Conservation (phyloP, 2,888 invertebrate genomes). For the Heliconius aoede region DNA sequence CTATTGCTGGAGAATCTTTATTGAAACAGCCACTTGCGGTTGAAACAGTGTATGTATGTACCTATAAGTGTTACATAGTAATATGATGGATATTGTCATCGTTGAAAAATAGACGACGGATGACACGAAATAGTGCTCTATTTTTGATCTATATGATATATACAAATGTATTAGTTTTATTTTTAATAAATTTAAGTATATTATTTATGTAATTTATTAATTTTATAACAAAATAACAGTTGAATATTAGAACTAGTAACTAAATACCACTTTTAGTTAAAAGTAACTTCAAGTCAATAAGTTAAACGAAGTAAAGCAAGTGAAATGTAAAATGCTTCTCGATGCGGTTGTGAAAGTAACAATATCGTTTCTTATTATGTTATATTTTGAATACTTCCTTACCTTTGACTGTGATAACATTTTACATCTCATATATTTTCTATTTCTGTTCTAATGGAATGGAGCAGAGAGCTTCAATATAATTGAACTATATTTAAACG, state of each 20-base stretch:
- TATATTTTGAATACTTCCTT: background rate
- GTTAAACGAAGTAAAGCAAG: background rate
- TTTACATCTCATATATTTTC: background rate
- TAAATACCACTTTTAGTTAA: too few relatives aligned
- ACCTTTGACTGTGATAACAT: background rate
- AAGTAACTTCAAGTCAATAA: too few relatives aligned
- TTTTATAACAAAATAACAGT: too few relatives aligned
- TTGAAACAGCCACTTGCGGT: constrained; percentile 12
- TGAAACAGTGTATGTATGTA: background rate
- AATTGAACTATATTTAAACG: too few relatives aligned
- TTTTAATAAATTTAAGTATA: too few relatives aligned
- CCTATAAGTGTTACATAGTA: constrained; percentile 2
- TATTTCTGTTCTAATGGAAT: background rate
- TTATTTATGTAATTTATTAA: too few relatives aligned
- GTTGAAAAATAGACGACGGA: background rate
- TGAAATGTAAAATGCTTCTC: background rate
- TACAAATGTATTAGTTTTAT: too few relatives aligned
- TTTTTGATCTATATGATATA: background rate
- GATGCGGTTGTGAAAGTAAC: constrained; percentile 1
- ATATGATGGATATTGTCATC: background rate
- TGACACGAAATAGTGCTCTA: background rate
- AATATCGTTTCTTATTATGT: background rate
- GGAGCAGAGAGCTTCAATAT: background rate
- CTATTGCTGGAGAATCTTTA: constrained; percentile 21
- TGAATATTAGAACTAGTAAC: too few relatives aligned